Conservation (phyloP, 2,888 invertebrate species). For the Trissolcus japonicus region DNA sequence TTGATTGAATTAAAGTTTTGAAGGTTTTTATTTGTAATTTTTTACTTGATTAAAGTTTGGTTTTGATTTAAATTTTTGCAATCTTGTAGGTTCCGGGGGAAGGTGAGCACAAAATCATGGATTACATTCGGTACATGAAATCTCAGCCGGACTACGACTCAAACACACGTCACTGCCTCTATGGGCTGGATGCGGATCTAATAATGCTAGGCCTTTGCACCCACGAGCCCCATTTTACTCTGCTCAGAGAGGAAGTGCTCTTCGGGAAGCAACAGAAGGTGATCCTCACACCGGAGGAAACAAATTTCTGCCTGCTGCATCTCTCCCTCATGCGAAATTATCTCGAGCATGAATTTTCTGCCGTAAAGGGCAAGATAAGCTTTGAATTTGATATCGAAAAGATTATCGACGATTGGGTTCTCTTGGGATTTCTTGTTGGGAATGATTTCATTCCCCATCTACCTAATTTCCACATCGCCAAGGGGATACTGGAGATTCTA, state of each 20-base stretch:
- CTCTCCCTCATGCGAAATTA: conserved; percentile 94
- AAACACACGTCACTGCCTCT: conserved; percentile 96
- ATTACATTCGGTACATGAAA: conserved; percentile 94
- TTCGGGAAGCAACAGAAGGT: conserved; percentile 82
- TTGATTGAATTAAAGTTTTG: no score
- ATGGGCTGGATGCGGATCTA: conserved; percentile 97
- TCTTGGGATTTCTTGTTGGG: conserved; percentile 97
- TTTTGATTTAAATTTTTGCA: no score
- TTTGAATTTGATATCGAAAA: conserved; percentile 91
- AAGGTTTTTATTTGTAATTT: no score
- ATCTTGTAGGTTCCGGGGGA: conserved; percentile 94
- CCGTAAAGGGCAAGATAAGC: conserved; percentile 81
- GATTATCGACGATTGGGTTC: conserved; percentile 97
- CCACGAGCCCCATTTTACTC: conserved; percentile 96
- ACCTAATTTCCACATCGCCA: conserved; percentile 94
- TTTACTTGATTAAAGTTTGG: no score
- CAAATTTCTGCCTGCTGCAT: conserved; percentile 94
- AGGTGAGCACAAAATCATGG: conserved; percentile 99
- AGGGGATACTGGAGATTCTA: conserved; percentile 90
- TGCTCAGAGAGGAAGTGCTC: conserved; percentile 95
- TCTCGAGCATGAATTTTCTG: conserved; percentile 91
- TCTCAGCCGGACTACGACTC: conserved; percentile 90
- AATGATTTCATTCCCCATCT: conserved; percentile 99
- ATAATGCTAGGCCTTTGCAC: conserved; percentile 97
- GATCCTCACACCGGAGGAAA: conserved; percentile 88